Percentiles rank a stretch among this genome's conserved stretches.
Evolutionary conservation across 1,140 invertebrate species (phyloP).

Genomic region (Scaptomyza pallida): DNA sequence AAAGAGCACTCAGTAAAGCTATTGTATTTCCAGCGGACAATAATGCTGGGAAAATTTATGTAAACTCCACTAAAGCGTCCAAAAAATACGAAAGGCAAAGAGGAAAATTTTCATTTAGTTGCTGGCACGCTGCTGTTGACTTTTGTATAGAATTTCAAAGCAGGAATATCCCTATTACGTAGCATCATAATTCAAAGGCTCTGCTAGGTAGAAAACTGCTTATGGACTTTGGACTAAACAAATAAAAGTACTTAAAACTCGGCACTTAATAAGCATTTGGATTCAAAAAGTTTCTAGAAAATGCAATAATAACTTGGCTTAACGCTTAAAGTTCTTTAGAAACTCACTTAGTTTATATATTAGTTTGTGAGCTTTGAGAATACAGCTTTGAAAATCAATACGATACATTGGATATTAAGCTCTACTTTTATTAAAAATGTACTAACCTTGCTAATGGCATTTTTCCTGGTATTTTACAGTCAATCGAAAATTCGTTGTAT

Average conservation of each 20-base stretch:
- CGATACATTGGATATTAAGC: too few species aligned
- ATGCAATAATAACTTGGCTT: too few species aligned
- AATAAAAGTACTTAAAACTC: neutral
- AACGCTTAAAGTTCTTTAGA: too few species aligned
- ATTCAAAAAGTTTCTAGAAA: neutral
- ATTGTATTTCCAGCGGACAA: slow-evolving; percentile 33
- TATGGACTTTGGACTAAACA: neutral
- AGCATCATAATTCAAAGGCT: neutral
- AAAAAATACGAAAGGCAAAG: neutral
- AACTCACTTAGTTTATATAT: too few species aligned
- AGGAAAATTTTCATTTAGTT: slow-evolving; percentile 8
- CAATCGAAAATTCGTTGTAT: too few species aligned
- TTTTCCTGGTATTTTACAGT: too few species aligned
- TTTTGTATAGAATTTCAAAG: slow-evolving; percentile 1
- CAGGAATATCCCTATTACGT: neutral
- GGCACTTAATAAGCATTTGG: neutral
- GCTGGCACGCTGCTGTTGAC: neutral
- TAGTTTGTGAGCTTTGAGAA: too few species aligned
- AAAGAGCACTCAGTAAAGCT: slow-evolving; percentile 4
- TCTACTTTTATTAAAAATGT: too few species aligned
- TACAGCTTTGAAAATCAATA: too few species aligned
- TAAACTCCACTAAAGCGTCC: neutral
- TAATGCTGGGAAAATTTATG: slow-evolving; percentile 24
- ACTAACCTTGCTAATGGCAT: too few species aligned
- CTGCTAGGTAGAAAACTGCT: neutral